phyloP scores from a whole-genome alignment of 2,113 vertebrate genomes.

The Oryctolagus cuniculus region DNA sequence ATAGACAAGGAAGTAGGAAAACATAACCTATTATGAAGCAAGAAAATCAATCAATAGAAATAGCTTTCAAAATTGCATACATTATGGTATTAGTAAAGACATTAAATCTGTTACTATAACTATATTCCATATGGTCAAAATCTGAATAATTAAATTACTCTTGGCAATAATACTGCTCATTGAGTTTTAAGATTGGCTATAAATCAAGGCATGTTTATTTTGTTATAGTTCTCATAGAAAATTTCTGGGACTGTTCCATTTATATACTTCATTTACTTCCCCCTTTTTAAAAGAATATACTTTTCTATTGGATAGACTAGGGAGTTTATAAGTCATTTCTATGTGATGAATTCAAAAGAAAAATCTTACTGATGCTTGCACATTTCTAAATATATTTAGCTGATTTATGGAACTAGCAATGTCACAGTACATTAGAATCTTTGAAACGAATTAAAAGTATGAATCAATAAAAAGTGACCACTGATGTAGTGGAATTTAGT shows the following conservation, averaged over 20 bases:
- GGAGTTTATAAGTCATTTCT: constrained; percentile 36
- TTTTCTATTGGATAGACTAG: constrained; percentile 11
- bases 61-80: not conserved
- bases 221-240: constrained; percentile 37
- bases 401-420: constrained; percentile 57
- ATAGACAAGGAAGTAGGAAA: constrained; percentile 19
- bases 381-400: constrained; percentile 53
- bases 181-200: constrained; percentile 3
- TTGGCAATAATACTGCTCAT: constrained; percentile 19
- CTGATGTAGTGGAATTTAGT: not conserved
- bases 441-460: constrained; percentile 46
- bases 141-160: constrained; percentile 63
- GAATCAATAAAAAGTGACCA: constrained; percentile 25
- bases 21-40: not conserved
- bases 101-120: constrained; percentile 59
- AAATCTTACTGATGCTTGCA: not conserved
- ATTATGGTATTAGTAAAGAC: constrained; percentile 50
- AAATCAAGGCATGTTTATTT: constrained; percentile 27
- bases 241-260: not conserved
- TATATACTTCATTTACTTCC: not conserved
- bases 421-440: constrained; percentile 12
- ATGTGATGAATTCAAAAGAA: not conserved
- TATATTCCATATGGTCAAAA: constrained; percentile 62
- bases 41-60: constrained; percentile 56
- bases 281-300: constrained; percentile 11